Base-by-base conservation (phyloP, 2,113 vertebrate species). In the Passer domesticus region DNA sequence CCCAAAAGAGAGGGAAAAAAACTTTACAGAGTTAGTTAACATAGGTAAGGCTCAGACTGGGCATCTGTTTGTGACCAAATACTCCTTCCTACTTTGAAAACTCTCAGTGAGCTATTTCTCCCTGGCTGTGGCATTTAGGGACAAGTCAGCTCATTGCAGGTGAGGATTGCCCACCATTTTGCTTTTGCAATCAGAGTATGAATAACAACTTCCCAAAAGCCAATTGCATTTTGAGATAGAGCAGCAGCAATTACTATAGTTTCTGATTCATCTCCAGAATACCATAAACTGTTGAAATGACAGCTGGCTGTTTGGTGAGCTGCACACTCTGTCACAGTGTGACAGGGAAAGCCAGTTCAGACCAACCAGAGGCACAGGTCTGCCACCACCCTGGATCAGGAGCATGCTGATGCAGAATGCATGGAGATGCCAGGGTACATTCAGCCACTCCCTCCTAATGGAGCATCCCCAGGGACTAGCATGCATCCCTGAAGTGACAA, bases 241-340 rank as follows among this genome's bases (percentile, higher is more conserved):
- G 78, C 63, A 85, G 55, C 63, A 85, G 35, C 35, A 73, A 52
- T 47, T 50, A 62, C 43, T 53, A 8, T 27, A 53, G 44, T 10
- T 81, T 63, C 49, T 63, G 17, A 44, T 52, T 86, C 52, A 44
- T 18, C 17, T 80, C 17, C 31, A 67, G 37, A 78, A 67, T 5
- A 53, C 35, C 39, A 68, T 15, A n/a, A 66, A 7, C 22, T 80
- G 55, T 30, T 55, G 52, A 89, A 90, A 67, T 21, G 30, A 53
- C 63, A 91, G 27, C 24, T 35, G 25, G 3, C 16, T 53, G 20
- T 67, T 66, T 2, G 2, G 27, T 16, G 39, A 74, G 44, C 59
- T 5, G 3, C 22, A 17, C 17, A 35, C 3, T n/a, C n/a, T 5
- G 1, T 7, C 14, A 30, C 47, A 30, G 13, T 9, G 5, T 22